These are phyloP conservation scores for Hippasteria phrygiana DNA, from an alignment of 53 echinoderm and acorn worm genomes.

Conservation along the genomic window DNA sequence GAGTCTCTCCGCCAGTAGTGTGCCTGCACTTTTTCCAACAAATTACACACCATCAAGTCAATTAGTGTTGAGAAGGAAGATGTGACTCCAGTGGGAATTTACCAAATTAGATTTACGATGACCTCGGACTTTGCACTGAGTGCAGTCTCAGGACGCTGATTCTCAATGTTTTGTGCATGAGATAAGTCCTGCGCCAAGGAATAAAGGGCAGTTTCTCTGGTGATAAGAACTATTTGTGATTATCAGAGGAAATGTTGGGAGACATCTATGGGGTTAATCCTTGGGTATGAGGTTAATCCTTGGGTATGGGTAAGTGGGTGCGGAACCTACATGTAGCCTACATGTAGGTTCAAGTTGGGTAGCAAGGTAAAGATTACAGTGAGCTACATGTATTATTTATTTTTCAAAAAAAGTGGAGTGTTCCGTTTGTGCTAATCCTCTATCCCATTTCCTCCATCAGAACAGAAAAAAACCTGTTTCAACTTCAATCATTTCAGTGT, in stretches of 20 bases:
- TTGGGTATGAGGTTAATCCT: neutral
- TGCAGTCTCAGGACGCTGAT: neutral
- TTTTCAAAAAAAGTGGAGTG: too few relatives aligned
- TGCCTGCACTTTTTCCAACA: constrained; percentile 7
- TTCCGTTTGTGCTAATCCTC: too few relatives aligned
- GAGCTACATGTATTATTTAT: too few relatives aligned
- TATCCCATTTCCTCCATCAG: too few relatives aligned
- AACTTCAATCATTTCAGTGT: too few relatives aligned
- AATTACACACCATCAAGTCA: constrained; percentile 26
- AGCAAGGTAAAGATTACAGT: too few relatives aligned
- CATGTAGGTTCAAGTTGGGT: too few relatives aligned
- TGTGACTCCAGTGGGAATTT: constrained; percentile 25
- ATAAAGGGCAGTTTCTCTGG: neutral
- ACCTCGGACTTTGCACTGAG: neutral
- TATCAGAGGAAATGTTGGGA: neutral
- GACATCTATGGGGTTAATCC: neutral
- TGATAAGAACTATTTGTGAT: neutral
- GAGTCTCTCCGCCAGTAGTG: neutral
- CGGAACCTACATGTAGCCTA: too few relatives aligned
- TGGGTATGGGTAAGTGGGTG: neutral
- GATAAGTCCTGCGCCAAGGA: constrained; percentile 6
- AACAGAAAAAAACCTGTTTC: too few relatives aligned
- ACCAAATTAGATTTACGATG: constrained; percentile 11
- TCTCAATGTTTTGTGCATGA: neutral
- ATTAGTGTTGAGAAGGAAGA: constrained; percentile 26